phyloP scores from a whole-genome alignment of 2,113 vertebrate species.

The Sylvietta virens region DNA sequence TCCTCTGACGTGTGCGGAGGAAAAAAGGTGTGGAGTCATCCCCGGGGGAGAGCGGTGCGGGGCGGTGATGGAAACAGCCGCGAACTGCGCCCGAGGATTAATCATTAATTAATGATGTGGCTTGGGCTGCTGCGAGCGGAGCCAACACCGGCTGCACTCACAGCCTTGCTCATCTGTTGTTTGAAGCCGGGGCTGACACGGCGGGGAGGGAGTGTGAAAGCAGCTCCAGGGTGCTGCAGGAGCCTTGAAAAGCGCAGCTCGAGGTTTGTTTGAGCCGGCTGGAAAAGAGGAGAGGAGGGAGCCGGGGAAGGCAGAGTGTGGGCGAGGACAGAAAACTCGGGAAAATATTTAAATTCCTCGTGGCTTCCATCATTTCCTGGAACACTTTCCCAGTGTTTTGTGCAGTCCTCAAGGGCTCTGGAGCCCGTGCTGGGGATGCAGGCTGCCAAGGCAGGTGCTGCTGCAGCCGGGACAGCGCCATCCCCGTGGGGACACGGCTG shows the following conservation, averaged over 20 bases:
- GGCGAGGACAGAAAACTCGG: constrained; percentile 11
- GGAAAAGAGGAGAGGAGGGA: neutral
- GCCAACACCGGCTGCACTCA: neutral
- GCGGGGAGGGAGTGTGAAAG: neutral
- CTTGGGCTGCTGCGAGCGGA: neutral
- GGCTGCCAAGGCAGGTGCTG: neutral
- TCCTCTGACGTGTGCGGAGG: neutral
- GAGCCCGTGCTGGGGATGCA: neutral
- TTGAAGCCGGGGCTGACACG: rapidly evolving
- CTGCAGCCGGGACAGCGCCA: rapidly evolving
- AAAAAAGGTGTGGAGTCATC: neutral
- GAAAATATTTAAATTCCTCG: constrained; percentile 30
- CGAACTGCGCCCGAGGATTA: neutral
- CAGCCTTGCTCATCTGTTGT: neutral
- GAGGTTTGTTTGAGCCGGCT: neutral
- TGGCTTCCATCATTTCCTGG: constrained; percentile 45
- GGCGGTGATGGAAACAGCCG: constrained; percentile 4
- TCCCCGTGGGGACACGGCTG: neutral
- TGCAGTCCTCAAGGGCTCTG: neutral
- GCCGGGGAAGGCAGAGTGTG: neutral
- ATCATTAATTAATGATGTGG: neutral
- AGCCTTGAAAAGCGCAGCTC: neutral
- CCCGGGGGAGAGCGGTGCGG: neutral
- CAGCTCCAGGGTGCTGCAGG: neutral
- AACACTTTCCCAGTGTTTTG: neutral